These are phyloP conservation scores for Aspidoscelis tigris DNA, from an alignment of 2,113 vertebrate species.

Conservation along the genomic window DNA sequence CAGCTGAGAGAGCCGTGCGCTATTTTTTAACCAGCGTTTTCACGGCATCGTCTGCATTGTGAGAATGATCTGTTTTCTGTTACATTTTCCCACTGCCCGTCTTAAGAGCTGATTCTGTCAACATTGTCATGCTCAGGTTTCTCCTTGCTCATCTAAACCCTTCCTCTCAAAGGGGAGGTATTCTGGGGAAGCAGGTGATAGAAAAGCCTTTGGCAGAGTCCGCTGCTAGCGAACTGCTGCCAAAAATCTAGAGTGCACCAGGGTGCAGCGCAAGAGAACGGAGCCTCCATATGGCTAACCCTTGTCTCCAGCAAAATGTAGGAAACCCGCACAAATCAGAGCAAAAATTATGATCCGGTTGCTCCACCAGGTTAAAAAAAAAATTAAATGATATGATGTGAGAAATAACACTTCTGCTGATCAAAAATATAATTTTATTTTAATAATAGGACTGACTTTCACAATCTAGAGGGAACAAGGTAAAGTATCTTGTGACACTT, in stretches of 20 bases:
- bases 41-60: not conserved
- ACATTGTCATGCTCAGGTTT: slow-evolving; percentile 23
- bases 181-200: slow-evolving; percentile 14
- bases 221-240: not conserved
- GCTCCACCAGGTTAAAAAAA: not conserved
- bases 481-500: not conserved
- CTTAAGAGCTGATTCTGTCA: not conserved
- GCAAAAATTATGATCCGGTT: rapidly evolving
- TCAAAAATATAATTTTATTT: not conserved
- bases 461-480: not conserved
- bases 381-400: slow-evolving; percentile 1
- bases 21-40: not conserved
- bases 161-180: slow-evolving; percentile 10
- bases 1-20: not conserved
- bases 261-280: not conserved
- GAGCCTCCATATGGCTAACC: not conserved
- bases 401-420: not conserved
- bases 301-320: not conserved
- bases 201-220: slow-evolving; percentile 3
- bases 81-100: not conserved
- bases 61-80: slow-evolving; percentile 10
- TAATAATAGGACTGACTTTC: no score
- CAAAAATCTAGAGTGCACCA: not conserved
- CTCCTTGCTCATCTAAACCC: not conserved
- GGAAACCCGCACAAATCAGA: not conserved